Evolutionary conservation across 2,797 vertebrate genomes (phyloP), one percentile per base, ranked within the genome.

Genomic region (Bovichtus diacanthus): DNA sequence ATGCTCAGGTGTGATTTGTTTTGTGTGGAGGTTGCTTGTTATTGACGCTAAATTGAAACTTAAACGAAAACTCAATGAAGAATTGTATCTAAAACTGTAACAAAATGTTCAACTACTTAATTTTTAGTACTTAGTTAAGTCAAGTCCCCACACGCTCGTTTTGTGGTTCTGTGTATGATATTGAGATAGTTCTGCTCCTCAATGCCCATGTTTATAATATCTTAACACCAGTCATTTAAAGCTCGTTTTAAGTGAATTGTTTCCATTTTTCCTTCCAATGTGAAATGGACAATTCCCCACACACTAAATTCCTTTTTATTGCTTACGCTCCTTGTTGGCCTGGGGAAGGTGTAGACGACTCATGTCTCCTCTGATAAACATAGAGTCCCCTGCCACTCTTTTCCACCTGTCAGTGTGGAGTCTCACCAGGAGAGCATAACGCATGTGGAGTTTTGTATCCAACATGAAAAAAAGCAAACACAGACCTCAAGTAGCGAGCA

Each of bases 401-500:
- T 65, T 39, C 62, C 74, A 64, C 38, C 58, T 65, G 58, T 72
- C 58, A 60, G 12, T 44, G 46, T 46, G 47, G 31, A 53, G 44
- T 29, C 58, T 74, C 43, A 53, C 51, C 49, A 21, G 62, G 38
- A 65, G 34, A 76, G 8, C 21, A 7, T 31, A 69, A 64, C 46
- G 62, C 62, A 34, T 25, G 15, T 47, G 27, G 61, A 53, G 38
- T 31, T 63, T 46, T 65, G 34, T n/a, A 41, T 34, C 13, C 56
- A 29, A 23, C 13, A 29, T 43, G 34, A 16, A 16, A 76, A 58
- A 56, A 11, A 8, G 0, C 13, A 47, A 36, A 41, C 31, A 43
- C 60, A 62, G 19, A 29, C 44, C 39, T 58, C 50, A 15, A 67
- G 29, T n/a, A 54, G 9, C n/a, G n/a, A 55, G 19, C 71, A 27